phyloP scores from a whole-genome alignment of 2,888 invertebrate genomes.

The Galeruca laticollis region DNA sequence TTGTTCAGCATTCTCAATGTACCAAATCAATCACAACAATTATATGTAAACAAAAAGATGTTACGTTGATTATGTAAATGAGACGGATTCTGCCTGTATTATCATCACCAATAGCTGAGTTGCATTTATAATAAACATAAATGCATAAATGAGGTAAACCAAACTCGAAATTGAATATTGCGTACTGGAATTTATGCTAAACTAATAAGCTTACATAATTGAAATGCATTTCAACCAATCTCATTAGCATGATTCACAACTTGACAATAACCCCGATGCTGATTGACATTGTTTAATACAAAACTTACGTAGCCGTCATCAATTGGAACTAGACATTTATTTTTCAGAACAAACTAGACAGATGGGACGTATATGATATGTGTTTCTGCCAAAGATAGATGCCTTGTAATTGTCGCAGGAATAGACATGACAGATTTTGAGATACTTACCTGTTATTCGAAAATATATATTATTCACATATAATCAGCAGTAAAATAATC shows the following conservation, averaged over 20 bases:
- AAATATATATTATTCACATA: too few relatives aligned
- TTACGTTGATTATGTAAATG: constrained; percentile 26
- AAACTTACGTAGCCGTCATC: neutral
- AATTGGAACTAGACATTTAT: neutral
- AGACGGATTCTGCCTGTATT: constrained; percentile 3
- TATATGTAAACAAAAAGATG: constrained; percentile 19
- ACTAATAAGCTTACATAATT: constrained; percentile 30
- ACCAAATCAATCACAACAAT: neutral
- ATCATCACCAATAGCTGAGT: constrained; percentile 27
- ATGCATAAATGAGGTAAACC: constrained; percentile 34
- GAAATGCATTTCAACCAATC: constrained; percentile 20
- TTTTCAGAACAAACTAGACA: too few relatives aligned
- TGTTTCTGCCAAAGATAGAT: too few relatives aligned
- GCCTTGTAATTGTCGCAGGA: too few relatives aligned
- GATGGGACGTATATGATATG: too few relatives aligned
- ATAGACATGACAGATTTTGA: too few relatives aligned
- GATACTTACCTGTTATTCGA: too few relatives aligned
- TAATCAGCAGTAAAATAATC: too few relatives aligned
- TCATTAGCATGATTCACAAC: constrained; percentile 19
- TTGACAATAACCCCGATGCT: neutral
- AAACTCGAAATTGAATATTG: constrained; percentile 34
- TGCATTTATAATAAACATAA: constrained; percentile 34
- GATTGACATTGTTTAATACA: neutral
- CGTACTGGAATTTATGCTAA: constrained; percentile 33
- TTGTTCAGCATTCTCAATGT: too few relatives aligned